phyloP scores from a whole-genome alignment of 2,113 vertebrate genomes.

The Anoura caudifer region DNA sequence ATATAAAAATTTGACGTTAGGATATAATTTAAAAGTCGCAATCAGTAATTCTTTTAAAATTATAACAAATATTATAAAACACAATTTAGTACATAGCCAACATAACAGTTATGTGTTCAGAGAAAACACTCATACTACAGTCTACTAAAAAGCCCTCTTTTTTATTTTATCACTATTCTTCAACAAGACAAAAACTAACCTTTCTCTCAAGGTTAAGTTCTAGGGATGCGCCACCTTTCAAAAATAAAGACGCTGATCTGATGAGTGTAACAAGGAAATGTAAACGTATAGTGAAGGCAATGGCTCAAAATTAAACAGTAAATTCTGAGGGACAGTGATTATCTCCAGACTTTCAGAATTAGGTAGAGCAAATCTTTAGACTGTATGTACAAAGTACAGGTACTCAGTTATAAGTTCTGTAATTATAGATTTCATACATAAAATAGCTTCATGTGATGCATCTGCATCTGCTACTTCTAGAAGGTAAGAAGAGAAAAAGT shows the following conservation, averaged over 20 bases:
- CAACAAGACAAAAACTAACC: not conserved
- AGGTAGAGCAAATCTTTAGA: not conserved
- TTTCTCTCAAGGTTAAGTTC: constrained; percentile 20
- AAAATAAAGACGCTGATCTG: not conserved
- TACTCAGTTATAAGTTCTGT: constrained; percentile 9
- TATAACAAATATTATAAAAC: not conserved
- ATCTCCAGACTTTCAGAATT: not conserved
- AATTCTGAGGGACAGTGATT: not conserved
- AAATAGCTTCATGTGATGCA: constrained; percentile 21
- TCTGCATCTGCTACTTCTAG: not conserved
- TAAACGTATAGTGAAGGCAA: not conserved
- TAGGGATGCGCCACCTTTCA: not conserved
- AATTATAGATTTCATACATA: not conserved
- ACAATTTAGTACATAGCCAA: not conserved
- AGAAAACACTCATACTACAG: constrained; percentile 11
- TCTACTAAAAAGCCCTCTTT: not conserved
- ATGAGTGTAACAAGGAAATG: not conserved
- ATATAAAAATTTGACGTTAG: constrained; percentile 28
- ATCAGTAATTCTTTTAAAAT: constrained; percentile 6
- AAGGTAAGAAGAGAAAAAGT: constrained; percentile 11
- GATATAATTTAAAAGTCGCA: not conserved
- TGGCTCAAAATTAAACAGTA: constrained; percentile 16
- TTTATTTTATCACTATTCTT: not conserved
- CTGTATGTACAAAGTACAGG: not conserved
- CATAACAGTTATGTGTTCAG: not conserved